phyloP scores from a whole-genome alignment of 2,797 vertebrate genomes.

The Sphenopsis melanotis region DNA sequence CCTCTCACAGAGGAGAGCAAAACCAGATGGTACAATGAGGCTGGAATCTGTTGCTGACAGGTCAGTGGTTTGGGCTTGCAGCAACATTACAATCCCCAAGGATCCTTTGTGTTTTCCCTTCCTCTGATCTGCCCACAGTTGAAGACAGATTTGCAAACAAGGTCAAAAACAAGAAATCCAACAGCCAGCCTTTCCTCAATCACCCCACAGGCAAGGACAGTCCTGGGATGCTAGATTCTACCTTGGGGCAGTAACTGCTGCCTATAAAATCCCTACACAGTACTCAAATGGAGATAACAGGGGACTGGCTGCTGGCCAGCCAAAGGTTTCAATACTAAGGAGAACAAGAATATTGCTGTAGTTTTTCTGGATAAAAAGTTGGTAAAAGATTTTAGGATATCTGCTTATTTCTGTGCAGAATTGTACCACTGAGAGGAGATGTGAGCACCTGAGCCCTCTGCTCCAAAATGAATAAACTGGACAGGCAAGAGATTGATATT shows the following conservation, averaged over 20 bases:
- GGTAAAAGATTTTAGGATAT: background rate
- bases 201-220: background rate
- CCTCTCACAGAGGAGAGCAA: background rate
- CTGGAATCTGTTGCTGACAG: background rate
- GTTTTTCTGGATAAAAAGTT: background rate
- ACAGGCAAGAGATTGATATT: background rate
- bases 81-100: background rate
- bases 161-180: background rate
- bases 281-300: background rate
- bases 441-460: background rate
- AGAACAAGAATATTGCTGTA: background rate
- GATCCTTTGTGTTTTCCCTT: conserved; percentile 7
- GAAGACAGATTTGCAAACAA: conserved; percentile 9
- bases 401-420: background rate
- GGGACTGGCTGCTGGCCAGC: background rate
- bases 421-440: background rate
- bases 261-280: background rate
- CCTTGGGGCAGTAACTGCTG: background rate
- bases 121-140: conserved; percentile 40
- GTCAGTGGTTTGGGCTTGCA: background rate
- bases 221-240: background rate
- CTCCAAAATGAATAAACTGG: background rate
- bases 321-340: background rate
- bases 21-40: background rate
- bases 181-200: background rate